Evolutionary conservation across 2,888 invertebrate genomes (phyloP).

Genomic region (Trichogramma dendrolimi): DNA sequence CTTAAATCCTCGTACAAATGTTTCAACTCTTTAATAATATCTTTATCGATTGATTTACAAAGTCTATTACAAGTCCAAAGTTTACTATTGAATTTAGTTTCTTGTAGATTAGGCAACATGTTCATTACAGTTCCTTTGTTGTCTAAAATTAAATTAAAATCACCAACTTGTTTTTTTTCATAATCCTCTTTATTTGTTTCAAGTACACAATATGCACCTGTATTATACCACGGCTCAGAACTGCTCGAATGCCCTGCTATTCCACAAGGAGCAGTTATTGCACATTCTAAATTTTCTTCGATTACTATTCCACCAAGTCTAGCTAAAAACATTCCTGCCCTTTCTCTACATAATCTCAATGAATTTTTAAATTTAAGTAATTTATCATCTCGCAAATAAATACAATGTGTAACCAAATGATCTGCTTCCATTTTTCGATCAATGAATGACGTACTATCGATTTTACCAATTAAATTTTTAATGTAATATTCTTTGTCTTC

Average conservation of each 20-base stretch:
- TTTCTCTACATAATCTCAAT: slow-evolving; percentile 10
- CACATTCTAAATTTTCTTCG: not conserved
- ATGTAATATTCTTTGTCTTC: not conserved
- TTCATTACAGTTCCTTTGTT: not conserved
- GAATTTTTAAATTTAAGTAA: not conserved
- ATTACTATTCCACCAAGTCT: slow-evolving; percentile 5
- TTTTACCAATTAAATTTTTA: not conserved
- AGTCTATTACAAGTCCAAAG: not conserved
- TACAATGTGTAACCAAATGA: slow-evolving; percentile 19
- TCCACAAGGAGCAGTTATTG: slow-evolving; percentile 23
- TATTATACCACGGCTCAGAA: slow-evolving; percentile 25
- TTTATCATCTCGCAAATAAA: slow-evolving; percentile 17
- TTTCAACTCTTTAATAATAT: not conserved
- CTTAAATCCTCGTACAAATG: not conserved
- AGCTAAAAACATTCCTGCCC: slow-evolving; percentile 16
- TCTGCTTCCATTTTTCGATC: slow-evolving; percentile 24
- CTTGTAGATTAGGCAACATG: not conserved
- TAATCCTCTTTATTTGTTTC: not conserved
- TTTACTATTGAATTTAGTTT: not conserved
- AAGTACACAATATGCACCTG: not conserved
- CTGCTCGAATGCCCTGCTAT: slow-evolving; percentile 22
- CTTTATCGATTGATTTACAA: not conserved
- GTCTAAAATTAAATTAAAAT: too few relatives aligned
- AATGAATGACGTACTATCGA: not conserved
- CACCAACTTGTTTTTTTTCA: not conserved